Percentiles rank a stretch among this genome's conserved stretches.
Evolutionary conservation across 2,113 vertebrate species (phyloP).

Genomic region (Hiodon tergisus): DNA sequence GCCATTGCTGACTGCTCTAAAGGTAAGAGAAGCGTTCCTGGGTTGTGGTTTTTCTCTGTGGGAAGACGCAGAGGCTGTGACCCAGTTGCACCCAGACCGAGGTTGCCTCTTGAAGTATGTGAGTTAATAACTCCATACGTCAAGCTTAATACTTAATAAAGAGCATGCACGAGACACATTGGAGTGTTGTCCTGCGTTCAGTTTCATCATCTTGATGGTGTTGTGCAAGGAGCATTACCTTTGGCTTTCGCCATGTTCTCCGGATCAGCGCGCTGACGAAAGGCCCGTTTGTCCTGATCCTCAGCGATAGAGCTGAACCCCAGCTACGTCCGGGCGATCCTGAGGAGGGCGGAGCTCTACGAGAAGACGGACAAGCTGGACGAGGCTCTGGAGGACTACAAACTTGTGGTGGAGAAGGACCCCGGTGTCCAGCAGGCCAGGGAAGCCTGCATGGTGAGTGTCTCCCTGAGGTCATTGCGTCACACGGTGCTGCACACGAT

Average conservation of each 20-base stretch:
- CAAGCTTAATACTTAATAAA: too few relatives aligned
- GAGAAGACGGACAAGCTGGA: slow-evolving; percentile 92
- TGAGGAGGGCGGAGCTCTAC: slow-evolving; percentile 85
- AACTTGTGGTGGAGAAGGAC: slow-evolving; percentile 77
- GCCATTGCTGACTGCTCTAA: slow-evolving; percentile 78
- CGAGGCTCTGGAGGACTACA: slow-evolving; percentile 91
- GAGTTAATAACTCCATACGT: too few relatives aligned
- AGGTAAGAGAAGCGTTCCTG: slow-evolving; percentile 55
- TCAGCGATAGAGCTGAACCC: slow-evolving; percentile 79
- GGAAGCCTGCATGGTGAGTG: slow-evolving; percentile 79
- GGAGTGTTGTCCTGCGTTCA: too few relatives aligned
- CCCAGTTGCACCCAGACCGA: too few relatives aligned
- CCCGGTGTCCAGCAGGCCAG: slow-evolving; percentile 69
- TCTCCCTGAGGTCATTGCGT: not conserved
- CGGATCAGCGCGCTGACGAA: too few relatives aligned
- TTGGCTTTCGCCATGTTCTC: too few relatives aligned
- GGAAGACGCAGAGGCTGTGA: not conserved
- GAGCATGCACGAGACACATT: too few relatives aligned
- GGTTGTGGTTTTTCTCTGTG: not conserved
- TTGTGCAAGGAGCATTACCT: too few relatives aligned
- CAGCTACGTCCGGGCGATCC: slow-evolving; percentile 76
- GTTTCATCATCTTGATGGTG: too few relatives aligned
- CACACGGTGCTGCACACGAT: not conserved
- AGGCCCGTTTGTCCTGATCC: slow-evolving; percentile 17
- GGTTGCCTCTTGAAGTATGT: too few relatives aligned